phyloP scores from a whole-genome alignment of 2,113 vertebrate species.

The Rallus limicola region DNA sequence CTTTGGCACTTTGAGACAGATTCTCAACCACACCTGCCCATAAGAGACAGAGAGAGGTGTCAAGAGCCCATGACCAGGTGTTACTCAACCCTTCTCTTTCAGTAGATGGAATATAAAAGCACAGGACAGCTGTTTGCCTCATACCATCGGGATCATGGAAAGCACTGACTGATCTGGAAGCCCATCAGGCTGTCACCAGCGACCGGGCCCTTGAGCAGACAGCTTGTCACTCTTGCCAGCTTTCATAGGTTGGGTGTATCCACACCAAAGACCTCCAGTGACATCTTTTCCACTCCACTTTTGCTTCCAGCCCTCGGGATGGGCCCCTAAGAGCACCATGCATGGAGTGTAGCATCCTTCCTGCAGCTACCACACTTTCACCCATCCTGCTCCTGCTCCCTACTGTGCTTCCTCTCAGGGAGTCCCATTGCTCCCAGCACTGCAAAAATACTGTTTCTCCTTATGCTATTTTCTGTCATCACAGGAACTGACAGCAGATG shows the following conservation, averaged over 20 bases:
- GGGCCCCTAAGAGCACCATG: not conserved
- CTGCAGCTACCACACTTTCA: not conserved
- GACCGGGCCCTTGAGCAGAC: accelerated
- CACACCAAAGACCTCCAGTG: not conserved
- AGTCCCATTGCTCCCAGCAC: not conserved
- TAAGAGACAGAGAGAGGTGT: not conserved
- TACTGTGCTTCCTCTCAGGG: not conserved
- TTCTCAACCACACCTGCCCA: not conserved
- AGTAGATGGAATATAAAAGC: not conserved
- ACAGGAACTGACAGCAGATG: not conserved
- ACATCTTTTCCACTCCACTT: not conserved
- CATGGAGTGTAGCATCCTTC: not conserved
- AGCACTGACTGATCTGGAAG: not conserved
- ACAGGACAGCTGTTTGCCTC: not conserved
- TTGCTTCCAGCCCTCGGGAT: not conserved
- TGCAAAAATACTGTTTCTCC: not conserved
- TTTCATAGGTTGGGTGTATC: not conserved
- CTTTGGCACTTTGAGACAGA: not conserved
- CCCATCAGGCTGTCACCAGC: not conserved
- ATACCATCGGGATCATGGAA: not conserved
- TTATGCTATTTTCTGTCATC: not conserved
- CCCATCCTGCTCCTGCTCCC: not conserved
- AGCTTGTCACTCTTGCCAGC: not conserved
- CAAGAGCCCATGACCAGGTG: not conserved
- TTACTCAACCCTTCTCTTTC: not conserved